Evolutionary conservation across 2,888 invertebrate species (phyloP).

Genomic region (Metopia argyrocephala): DNA sequence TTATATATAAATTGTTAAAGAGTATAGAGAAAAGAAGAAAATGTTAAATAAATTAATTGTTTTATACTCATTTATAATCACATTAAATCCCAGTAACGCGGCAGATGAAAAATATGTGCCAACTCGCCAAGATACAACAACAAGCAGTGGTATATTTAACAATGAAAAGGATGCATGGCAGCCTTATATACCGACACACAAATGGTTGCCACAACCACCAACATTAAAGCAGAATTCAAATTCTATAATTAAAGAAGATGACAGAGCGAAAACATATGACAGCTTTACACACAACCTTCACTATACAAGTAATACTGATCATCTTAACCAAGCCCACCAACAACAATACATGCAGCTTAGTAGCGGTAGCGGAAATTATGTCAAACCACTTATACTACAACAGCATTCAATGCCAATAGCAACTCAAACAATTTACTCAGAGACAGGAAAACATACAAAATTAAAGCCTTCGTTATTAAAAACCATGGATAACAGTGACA

Average conservation of each 20-base stretch:
- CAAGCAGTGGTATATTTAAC: background rate
- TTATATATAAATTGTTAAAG: background rate
- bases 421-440: too few species aligned
- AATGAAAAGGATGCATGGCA: slow-evolving; percentile 31
- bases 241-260: background rate
- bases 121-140: background rate
- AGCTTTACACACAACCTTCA: background rate
- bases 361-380: slow-evolving; percentile 30
- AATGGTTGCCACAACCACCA: slow-evolving; percentile 22
- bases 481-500: background rate
- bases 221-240: background rate
- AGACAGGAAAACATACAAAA: too few species aligned
- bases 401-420: slow-evolving; percentile 4
- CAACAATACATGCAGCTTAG: background rate
- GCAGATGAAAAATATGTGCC: background rate
- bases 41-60: slow-evolving; percentile 32
- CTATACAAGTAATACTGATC: background rate
- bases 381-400: background rate
- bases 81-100: background rate
- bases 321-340: background rate
- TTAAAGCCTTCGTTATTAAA: too few species aligned
- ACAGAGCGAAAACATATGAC: background rate
- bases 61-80: background rate
- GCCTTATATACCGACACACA: slow-evolving; percentile 21
- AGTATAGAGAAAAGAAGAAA: background rate